Percentiles rank a stretch among this genome's conserved stretches.
These are phyloP conservation scores for Pelosia muscerda DNA, from an alignment of 2,888 invertebrate species.

Conservation along the genomic window DNA sequence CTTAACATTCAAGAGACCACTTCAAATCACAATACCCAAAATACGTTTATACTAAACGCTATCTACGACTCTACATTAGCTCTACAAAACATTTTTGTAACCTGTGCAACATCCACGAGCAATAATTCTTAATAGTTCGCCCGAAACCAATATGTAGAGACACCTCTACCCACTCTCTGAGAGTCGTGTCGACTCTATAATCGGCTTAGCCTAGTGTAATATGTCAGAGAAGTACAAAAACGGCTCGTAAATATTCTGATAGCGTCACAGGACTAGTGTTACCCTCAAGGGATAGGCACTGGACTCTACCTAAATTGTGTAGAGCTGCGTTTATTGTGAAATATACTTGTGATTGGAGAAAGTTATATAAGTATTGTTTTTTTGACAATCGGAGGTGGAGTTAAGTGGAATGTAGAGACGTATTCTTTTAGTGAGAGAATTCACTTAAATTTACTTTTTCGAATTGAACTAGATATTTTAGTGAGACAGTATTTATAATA, in stretches of 20 bases:
- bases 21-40: neutral
- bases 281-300: slow-evolving; percentile 29
- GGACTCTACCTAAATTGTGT: slow-evolving; percentile 32
- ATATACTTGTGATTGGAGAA: slow-evolving; percentile 10
- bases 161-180: slow-evolving; percentile 12
- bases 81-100: slow-evolving; percentile 7
- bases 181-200: slow-evolving; percentile 32
- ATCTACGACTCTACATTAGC: slow-evolving; percentile 9
- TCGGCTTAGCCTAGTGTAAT: slow-evolving; percentile 41
- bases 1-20: neutral
- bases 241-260: slow-evolving; percentile 40
- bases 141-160: slow-evolving; percentile 20
- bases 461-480: neutral
- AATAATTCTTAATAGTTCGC: slow-evolving; percentile 23
- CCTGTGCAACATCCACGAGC: neutral
- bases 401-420: too few species aligned
- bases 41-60: neutral
- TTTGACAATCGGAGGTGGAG: neutral
- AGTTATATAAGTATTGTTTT: neutral
- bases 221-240: slow-evolving; percentile 32
- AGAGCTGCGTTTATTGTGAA: slow-evolving; percentile 21
- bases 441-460: neutral
- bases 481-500: neutral
- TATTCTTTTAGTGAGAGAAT: neutral
- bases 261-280: slow-evolving; percentile 30